phyloP scores from a whole-genome alignment of 2,113 vertebrate genomes.

The Myotis yumanensis region DNA sequence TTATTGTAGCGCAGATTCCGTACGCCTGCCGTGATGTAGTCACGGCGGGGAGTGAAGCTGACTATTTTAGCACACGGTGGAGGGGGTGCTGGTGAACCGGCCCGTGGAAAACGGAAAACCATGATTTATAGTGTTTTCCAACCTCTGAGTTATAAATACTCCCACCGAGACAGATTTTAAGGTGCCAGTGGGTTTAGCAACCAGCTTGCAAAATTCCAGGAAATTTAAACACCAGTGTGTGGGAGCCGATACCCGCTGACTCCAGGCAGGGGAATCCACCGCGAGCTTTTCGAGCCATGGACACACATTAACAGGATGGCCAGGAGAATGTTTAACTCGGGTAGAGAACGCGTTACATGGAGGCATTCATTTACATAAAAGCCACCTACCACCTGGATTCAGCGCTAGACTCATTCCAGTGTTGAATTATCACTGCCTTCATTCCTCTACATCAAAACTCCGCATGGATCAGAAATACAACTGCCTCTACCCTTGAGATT shows the following conservation, averaged over 20 bases:
- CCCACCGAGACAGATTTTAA: background rate
- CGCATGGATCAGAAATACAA: background rate
- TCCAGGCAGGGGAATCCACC: background rate
- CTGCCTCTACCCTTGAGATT: background rate
- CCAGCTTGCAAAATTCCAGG: background rate
- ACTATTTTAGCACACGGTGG: rapidly evolving
- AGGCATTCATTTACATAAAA: background rate
- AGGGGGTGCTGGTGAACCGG: background rate
- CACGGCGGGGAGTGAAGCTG: background rate
- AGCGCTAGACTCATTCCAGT: background rate
- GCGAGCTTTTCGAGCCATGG: background rate
- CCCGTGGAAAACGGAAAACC: background rate
- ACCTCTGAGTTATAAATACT: background rate
- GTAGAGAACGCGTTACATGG: background rate
- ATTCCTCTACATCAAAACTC: background rate
- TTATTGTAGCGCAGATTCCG: rapidly evolving
- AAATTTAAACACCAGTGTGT: background rate
- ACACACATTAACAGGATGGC: background rate
- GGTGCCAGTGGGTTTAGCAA: background rate
- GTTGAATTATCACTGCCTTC: background rate
- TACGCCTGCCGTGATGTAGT: rapidly evolving
- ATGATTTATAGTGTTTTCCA: background rate
- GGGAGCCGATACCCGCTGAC: background rate
- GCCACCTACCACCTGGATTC: background rate
- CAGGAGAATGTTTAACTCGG: background rate